phyloP scores from a whole-genome alignment of 1,140 invertebrate species.

The Caenorhabditis remanei region DNA sequence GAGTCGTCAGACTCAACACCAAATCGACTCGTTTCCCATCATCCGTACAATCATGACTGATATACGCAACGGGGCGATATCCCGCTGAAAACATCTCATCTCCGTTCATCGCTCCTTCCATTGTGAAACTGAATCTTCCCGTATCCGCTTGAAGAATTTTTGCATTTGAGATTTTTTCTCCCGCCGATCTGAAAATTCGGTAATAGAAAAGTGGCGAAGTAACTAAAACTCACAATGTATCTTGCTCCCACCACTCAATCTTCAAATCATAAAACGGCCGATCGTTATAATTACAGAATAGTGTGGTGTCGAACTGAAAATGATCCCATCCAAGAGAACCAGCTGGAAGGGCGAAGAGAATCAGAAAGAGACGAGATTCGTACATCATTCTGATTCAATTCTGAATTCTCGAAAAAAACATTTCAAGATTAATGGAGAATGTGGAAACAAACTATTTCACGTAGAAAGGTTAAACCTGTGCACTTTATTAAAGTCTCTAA shows the following conservation, averaged over 20 bases:
- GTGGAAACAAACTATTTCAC: too few relatives aligned
- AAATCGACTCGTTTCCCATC: constrained; percentile 16
- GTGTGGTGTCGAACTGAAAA: neutral
- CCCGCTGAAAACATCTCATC: neutral
- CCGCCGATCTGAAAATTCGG: neutral
- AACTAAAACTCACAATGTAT: neutral
- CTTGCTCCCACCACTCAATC: neutral
- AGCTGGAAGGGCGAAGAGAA: neutral
- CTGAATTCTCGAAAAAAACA: too few relatives aligned
- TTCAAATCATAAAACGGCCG: neutral
- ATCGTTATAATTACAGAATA: neutral
- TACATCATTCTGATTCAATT: too few relatives aligned
- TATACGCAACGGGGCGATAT: neutral
- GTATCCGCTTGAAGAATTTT: too few relatives aligned
- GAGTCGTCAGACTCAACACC: neutral
- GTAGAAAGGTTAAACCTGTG: too few relatives aligned
- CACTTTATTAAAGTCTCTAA: neutral
- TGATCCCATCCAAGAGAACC: neutral
- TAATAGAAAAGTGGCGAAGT: neutral
- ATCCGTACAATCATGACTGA: constrained; percentile 1
- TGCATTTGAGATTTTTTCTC: neutral
- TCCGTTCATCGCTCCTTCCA: neutral
- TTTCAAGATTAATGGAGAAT: too few relatives aligned
- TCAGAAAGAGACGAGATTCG: too few relatives aligned
- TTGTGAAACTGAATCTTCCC: neutral